phyloP scores from a whole-genome alignment of 1,140 invertebrate species.

The Caenorhabditis inopinata region DNA sequence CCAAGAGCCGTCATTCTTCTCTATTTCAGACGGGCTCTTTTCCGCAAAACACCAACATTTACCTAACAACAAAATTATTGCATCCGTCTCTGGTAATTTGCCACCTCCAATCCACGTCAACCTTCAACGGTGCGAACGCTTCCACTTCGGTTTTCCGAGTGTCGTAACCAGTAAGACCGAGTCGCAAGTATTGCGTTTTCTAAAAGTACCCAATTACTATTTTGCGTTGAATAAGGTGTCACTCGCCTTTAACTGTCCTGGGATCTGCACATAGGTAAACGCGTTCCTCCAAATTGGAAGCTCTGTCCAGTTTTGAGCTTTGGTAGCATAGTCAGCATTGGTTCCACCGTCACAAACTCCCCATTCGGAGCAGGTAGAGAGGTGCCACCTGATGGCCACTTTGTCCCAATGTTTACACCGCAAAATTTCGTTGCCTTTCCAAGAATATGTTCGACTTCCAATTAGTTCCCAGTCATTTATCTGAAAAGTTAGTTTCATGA shows the following conservation, averaged over 20 bases:
- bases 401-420: conserved; percentile 45
- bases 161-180: conserved; percentile 36
- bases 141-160: neutral
- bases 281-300: conserved; percentile 38
- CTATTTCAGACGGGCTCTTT: no score
- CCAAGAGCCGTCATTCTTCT: no score
- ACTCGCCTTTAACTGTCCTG: neutral
- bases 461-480: conserved; percentile 42
- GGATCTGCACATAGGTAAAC: conserved; percentile 41
- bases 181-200: neutral
- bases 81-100: conserved; percentile 25
- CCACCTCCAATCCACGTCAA: conserved; percentile 47
- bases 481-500: no score
- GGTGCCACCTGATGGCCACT: conserved; percentile 44
- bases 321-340: conserved; percentile 42
- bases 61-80: conserved; percentile 42
- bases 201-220: neutral
- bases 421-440: conserved; percentile 29
- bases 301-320: conserved; percentile 36
- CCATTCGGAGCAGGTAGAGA: conserved; percentile 17
- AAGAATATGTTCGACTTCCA: conserved; percentile 43
- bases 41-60: neutral
- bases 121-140: conserved; percentile 37
- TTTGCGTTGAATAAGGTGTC: neutral
- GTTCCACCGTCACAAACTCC: conserved; percentile 29